A percentile compares a stretch with the other conserved stretches of the same genome.
phyloP scores from a whole-genome alignment of 2,113 vertebrate species.

The Triplophysa tibetana region DNA sequence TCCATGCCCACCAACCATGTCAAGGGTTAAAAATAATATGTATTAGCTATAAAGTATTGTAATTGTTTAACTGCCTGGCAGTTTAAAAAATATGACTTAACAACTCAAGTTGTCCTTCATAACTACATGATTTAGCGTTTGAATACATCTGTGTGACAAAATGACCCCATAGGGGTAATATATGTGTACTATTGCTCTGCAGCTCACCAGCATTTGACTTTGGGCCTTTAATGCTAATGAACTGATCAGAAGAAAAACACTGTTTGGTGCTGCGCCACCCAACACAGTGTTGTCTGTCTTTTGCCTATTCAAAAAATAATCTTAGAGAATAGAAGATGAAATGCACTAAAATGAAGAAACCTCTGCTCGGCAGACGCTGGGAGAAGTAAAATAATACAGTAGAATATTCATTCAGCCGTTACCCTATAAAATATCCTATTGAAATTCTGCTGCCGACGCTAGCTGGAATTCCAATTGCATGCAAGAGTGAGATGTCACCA shows the following conservation, averaged over 20 bases:
- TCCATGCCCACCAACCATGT: neutral
- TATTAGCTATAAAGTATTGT: neutral
- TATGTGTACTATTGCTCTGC: neutral
- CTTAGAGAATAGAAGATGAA: neutral
- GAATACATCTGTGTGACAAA: neutral
- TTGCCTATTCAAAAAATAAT: neutral
- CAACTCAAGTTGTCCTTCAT: neutral
- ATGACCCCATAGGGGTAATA: neutral
- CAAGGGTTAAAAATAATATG: too few relatives aligned
- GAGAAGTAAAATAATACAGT: neutral
- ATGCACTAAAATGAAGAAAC: neutral
- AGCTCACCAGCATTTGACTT: neutral
- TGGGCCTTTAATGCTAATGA: slow-evolving; percentile 16
- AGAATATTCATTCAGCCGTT: slow-evolving; percentile 22
- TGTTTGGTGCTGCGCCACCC: slow-evolving; percentile 6
- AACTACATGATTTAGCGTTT: neutral
- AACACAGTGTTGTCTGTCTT: neutral
- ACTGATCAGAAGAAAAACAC: neutral
- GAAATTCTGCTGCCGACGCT: slow-evolving; percentile 4
- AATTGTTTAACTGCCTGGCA: neutral
- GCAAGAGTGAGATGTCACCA: slow-evolving; percentile 19
- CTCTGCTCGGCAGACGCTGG: neutral
- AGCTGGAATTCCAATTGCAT: slow-evolving; percentile 2
- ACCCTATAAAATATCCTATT: slow-evolving; percentile 26
- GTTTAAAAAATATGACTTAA: neutral